Percentiles rank a stretch among this genome's conserved stretches.
phyloP scores from a whole-genome alignment of 2,888 invertebrate species.

The Amphipyra tragopoginis region DNA sequence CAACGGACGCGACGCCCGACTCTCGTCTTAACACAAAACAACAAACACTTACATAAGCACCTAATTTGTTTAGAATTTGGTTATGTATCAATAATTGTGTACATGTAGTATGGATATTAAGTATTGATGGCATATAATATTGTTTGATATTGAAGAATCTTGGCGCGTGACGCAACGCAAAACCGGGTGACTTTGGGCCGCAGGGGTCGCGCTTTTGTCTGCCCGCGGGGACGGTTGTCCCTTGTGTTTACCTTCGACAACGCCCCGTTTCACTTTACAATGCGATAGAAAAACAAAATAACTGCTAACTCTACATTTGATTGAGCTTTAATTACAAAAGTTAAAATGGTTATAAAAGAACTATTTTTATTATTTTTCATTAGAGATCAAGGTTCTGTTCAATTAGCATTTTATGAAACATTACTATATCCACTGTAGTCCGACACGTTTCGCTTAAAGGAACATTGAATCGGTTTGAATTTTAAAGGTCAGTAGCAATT shows the following conservation, averaged over 20 bases:
- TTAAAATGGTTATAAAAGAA: slow-evolving; percentile 1
- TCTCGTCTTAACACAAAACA: slow-evolving; percentile 67
- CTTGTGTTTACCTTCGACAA: slow-evolving; percentile 74
- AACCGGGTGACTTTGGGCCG: slow-evolving; percentile 61
- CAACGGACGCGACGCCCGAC: slow-evolving; percentile 69
- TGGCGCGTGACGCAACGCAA: slow-evolving; percentile 67
- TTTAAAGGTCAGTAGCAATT: slow-evolving; percentile 54
- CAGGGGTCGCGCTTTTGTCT: slow-evolving; percentile 74
- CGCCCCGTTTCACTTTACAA: slow-evolving; percentile 70
- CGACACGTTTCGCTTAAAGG: background rate
- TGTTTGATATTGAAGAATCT: slow-evolving; percentile 59
- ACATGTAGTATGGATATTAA: background rate
- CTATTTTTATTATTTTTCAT: too few species aligned
- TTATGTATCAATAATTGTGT: slow-evolving; percentile 33
- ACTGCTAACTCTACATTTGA: slow-evolving; percentile 22
- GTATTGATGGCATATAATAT: slow-evolving; percentile 9
- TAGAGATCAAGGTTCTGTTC: background rate
- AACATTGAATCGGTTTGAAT: slow-evolving; percentile 32
- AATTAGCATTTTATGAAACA: slow-evolving; percentile 19
- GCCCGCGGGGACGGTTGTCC: slow-evolving; percentile 70
- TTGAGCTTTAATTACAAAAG: slow-evolving; percentile 26
- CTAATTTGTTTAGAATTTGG: slow-evolving; percentile 63
- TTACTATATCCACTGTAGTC: background rate
- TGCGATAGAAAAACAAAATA: slow-evolving; percentile 63
- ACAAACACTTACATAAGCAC: slow-evolving; percentile 54